Conservation (phyloP, 2,113 vertebrate species). For the cat (Felis catus) region F.catus_Fca126_mat1.0 CM031416.1:89080501-89081000, state of each 20-base stretch:
- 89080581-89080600: background rate
- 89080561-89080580: slow-evolving; percentile 44
- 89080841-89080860: background rate
- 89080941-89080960: background rate
- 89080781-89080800: too few relatives aligned
- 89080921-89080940: background rate
- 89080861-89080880: background rate
- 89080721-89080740: too few relatives aligned
- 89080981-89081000: background rate
- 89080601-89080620: background rate
- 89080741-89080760: too few relatives aligned
- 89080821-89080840: background rate
- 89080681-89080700: background rate
- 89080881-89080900: background rate
- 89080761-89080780: too few relatives aligned
- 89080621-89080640: slow-evolving; percentile 35
- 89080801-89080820: too few relatives aligned
- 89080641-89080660: slow-evolving; percentile 1
- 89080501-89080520: slow-evolving; percentile 59
- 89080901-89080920: background rate
- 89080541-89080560: slow-evolving; percentile 49
- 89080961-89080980: background rate
- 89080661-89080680: background rate
- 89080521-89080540: slow-evolving; percentile 39
- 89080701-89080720: background rate